Evolutionary conservation across 2,797 vertebrate species (phyloP).

Genomic region (Ctenosaura bakeri): DNA sequence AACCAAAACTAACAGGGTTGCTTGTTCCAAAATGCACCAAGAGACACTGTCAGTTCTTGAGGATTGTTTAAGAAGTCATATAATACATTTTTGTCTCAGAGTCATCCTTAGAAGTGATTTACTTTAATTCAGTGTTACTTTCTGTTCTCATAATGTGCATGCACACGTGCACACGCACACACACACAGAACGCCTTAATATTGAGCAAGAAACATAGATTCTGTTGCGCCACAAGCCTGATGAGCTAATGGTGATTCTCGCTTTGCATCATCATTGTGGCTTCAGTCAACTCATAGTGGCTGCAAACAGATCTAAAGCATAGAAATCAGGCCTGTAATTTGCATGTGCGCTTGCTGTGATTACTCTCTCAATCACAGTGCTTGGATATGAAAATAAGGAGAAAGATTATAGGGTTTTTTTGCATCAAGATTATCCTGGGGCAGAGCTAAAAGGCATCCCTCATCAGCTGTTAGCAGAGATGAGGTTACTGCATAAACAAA

Average conservation of each 20-base stretch:
- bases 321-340: slow-evolving; percentile 47
- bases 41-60: neutral
- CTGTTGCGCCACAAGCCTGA: slow-evolving; percentile 27
- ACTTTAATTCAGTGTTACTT: neutral
- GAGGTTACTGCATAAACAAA: slow-evolving; percentile 22
- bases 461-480: slow-evolving; percentile 21
- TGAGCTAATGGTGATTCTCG: slow-evolving; percentile 32
- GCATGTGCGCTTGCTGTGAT: slow-evolving; percentile 30
- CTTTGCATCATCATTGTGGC: slow-evolving; percentile 36
- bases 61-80: neutral
- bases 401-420: slow-evolving; percentile 28
- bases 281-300: slow-evolving; percentile 31
- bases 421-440: slow-evolving; percentile 33
- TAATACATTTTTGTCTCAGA: neutral
- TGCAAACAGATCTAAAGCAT: slow-evolving; percentile 26
- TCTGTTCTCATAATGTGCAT: neutral
- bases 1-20: neutral
- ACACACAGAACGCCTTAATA: slow-evolving; percentile 14
- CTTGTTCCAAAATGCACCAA: neutral
- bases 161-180: neutral
- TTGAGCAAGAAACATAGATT: slow-evolving; percentile 25
- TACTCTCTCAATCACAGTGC: slow-evolving; percentile 25
- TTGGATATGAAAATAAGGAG: slow-evolving; percentile 29
- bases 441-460: slow-evolving; percentile 21
- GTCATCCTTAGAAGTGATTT: neutral